A percentile compares a stretch with the other conserved stretches of the same genome.
Evolutionary conservation across 2,113 vertebrate genomes (phyloP).

Genomic region (Tetrax tetrax): DNA sequence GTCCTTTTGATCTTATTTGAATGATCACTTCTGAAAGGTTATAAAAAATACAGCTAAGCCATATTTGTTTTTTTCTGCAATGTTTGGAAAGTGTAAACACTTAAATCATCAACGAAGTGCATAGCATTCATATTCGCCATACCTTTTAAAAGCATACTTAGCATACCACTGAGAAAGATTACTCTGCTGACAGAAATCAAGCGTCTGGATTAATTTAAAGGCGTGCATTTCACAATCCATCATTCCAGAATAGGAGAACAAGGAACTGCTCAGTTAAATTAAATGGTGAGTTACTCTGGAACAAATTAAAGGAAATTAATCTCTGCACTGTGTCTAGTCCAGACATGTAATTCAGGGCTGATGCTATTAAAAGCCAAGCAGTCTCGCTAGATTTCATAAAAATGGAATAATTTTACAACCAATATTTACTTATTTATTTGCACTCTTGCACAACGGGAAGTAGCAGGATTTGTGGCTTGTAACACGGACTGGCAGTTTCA

Average conservation of each 20-base stretch:
- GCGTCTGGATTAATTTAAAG: constrained; percentile 48
- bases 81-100: constrained; percentile 42
- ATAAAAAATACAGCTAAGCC: constrained; percentile 16
- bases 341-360: background rate
- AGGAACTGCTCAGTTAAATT: constrained; percentile 51
- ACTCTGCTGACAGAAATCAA: constrained; percentile 44
- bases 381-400: background rate
- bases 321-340: background rate
- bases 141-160: constrained; percentile 59
- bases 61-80: constrained; percentile 26
- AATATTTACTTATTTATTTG: background rate
- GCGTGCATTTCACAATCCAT: constrained; percentile 51
- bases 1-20: constrained; percentile 24
- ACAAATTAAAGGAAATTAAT: constrained; percentile 59
- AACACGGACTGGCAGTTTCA: background rate
- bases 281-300: constrained; percentile 52
- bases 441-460: background rate
- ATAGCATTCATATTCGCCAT: constrained; percentile 47
- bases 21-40: constrained; percentile 18
- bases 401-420: background rate
- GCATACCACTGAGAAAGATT: constrained; percentile 35
- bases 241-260: constrained; percentile 51
- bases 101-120: constrained; percentile 50
- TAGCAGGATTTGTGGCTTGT: background rate
- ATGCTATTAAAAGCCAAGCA: background rate